Evolutionary conservation across 2,888 invertebrate genomes (phyloP), one percentile per base, ranked within the genome.

Genomic region (Papilio gigon): DNA sequence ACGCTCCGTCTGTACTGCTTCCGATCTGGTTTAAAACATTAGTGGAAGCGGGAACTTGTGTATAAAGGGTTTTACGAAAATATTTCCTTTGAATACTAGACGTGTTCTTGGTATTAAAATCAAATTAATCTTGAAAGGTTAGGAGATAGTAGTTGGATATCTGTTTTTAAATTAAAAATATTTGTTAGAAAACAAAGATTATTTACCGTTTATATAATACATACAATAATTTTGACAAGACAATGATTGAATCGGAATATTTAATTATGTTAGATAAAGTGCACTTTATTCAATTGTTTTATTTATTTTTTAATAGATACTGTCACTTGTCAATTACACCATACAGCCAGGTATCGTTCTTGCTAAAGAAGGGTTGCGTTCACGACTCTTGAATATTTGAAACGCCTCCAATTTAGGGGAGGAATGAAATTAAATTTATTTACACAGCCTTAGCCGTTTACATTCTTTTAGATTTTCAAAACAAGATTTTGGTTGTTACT

Each of bases 351-450:
- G 81, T 84, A 84, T 85, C 84, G 80, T 86, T 87, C 86, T 86
- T 82, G 85, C 86, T 84, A 84, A 81, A 86, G 86, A 91, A 91
- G 90, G 91, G 90, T 90, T 90, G 87, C 84, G 86, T 89, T 90
- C 90, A 88, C 87, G 87, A 88, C 87, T 88, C 81, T 84, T 92
- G 90, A 91, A 91, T 92, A 90, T 91, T 92, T 91, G 86, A 91
- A 89, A 84, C 84, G 83, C 80, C 87, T 86, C 84, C 89, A 90
- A 90, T 89, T 90, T 89, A 85, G 83, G 84, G 84, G 84, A 84
- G 86, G 87, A 83, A 83, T 87, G 81, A 90, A 91, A 91, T 90
- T 90, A 90, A 92, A 92, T 90, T 89, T 90, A 90, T 91, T 89
- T 89, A 89, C 85, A 83, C 84, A 82, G 83, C 77, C 87, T 89